Conservation (phyloP, 2,113 vertebrate species). For the Antechinus flavipes region DNA sequence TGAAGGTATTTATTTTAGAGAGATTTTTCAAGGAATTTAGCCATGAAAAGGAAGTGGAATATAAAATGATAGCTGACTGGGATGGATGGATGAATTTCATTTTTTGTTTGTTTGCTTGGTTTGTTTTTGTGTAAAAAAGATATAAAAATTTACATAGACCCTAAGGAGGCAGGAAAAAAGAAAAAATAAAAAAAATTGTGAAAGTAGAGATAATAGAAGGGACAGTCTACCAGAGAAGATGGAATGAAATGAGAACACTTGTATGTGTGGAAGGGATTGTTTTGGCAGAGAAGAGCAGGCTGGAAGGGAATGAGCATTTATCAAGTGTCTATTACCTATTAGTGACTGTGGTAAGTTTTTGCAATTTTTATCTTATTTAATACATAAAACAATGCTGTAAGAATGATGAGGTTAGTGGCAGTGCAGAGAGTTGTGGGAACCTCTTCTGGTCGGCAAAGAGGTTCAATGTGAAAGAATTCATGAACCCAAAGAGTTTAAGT, state of each 20-base stretch:
- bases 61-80: not conserved
- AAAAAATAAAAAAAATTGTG: not conserved
- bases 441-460: too few species aligned
- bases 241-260: not conserved
- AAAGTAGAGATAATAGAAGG: not conserved
- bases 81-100: not conserved
- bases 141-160: not conserved
- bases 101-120: not conserved
- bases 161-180: not conserved
- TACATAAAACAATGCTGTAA: not conserved
- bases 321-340: not conserved
- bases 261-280: not conserved
- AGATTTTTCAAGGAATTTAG: not conserved
- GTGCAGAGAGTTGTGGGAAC: too few species aligned
- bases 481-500: too few species aligned
- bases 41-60: not conserved
- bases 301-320: not conserved
- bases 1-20: not conserved
- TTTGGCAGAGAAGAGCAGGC: not conserved
- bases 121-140: not conserved
- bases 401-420: not conserved
- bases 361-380: not conserved
- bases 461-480: too few species aligned
- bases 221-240: not conserved
- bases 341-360: not conserved